A percentile compares a stretch with the other conserved stretches of the same genome.
Conservation (phyloP, 2,888 invertebrate species). For the Orthosia gothica region DNA sequence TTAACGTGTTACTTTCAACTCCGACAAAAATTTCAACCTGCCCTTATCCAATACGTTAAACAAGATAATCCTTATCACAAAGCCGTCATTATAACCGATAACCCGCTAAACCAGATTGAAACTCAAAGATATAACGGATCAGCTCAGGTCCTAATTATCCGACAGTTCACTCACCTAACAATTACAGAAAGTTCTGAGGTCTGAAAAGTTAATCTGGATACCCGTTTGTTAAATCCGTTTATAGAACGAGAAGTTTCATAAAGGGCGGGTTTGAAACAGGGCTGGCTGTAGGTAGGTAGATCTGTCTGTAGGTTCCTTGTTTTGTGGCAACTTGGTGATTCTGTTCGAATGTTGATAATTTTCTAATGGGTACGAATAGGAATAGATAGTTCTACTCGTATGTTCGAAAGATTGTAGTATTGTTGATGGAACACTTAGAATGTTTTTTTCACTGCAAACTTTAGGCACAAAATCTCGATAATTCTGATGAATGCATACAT, state of each 20-base stretch:
- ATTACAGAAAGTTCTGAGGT: conserved; percentile 58
- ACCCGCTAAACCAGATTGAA: conserved; percentile 35
- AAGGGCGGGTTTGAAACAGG: conserved; percentile 23
- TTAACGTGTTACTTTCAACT: no score
- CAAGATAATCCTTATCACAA: conserved; percentile 19
- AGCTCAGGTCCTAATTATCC: conserved; percentile 53
- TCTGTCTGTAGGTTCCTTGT: background rate
- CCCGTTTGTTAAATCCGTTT: conserved; percentile 48
- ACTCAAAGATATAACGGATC: conserved; percentile 42
- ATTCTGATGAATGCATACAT: no score
- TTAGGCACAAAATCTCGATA: no score
- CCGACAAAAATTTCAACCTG: no score
- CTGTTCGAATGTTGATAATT: conserved; percentile 13
- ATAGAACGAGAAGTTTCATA: conserved; percentile 50
- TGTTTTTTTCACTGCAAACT: background rate
- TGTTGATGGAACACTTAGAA: background rate
- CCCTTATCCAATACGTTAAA: background rate
- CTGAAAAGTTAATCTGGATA: conserved; percentile 50
- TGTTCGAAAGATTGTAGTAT: background rate
- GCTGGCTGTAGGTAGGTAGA: background rate
- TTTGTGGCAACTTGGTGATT: background rate
- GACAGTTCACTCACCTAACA: conserved; percentile 52
- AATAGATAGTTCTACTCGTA: no score
- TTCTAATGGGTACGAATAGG: background rate
- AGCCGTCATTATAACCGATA: conserved; percentile 27